Evolutionary conservation across 2,113 vertebrate genomes (phyloP).

Genomic region (Asarcornis scutulata): DNA sequence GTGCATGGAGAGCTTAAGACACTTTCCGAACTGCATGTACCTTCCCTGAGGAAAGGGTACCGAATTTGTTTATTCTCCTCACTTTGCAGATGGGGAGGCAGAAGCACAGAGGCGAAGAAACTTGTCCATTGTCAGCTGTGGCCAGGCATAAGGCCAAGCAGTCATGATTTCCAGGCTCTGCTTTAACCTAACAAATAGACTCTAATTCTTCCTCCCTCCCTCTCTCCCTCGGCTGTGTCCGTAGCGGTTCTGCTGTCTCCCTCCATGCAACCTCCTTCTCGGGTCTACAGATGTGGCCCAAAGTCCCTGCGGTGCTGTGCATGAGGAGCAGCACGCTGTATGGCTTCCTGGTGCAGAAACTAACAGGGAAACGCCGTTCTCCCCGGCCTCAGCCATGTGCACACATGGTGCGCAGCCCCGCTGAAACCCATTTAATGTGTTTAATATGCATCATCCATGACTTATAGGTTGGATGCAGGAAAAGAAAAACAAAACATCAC

Average conservation of each 20-base stretch:
- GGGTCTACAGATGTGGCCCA: neutral
- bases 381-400: conserved; percentile 15
- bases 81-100: conserved; percentile 8
- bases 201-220: neutral
- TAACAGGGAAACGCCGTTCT: neutral
- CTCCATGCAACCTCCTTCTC: neutral
- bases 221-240: neutral
- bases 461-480: conserved; percentile 65
- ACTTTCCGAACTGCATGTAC: neutral
- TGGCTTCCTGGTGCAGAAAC: neutral
- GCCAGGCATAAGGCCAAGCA: conserved; percentile 44
- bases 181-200: neutral
- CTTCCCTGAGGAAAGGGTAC: neutral
- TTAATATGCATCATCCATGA: conserved; percentile 52
- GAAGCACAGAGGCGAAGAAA: conserved; percentile 32
- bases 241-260: neutral
- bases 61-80: neutral
- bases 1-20: neutral
- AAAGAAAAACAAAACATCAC: conserved; percentile 63
- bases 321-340: neutral
- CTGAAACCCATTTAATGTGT: conserved; percentile 52
- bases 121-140: conserved; percentile 12
- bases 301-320: neutral
- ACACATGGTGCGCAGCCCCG: conserved; percentile 32
- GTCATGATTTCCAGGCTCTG: conserved; percentile 18